phyloP scores from a whole-genome alignment of 2,113 vertebrate species.

The Geococcyx californianus region DNA sequence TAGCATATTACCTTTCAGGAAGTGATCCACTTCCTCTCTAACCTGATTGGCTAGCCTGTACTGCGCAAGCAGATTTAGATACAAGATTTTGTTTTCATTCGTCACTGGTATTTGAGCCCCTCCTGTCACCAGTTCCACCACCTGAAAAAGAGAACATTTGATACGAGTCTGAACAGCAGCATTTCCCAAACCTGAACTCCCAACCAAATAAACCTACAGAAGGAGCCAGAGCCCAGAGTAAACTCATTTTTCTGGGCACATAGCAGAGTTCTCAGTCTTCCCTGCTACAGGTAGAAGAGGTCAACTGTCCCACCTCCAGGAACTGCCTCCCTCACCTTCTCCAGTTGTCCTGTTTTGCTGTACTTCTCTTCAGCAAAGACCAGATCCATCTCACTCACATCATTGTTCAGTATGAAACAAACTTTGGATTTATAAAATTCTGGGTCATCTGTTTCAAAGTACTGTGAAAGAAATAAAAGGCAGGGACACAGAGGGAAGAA shows the following conservation, averaged over 20 bases:
- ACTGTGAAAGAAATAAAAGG: constrained; percentile 76
- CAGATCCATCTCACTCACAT: constrained; percentile 97
- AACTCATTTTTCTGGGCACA: not conserved
- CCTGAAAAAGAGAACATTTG: constrained; percentile 72
- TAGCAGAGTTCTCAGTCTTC: not conserved
- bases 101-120: constrained; percentile 91
- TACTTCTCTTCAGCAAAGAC: constrained; percentile 99
- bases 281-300: not conserved
- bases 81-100: constrained; percentile 97
- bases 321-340: constrained; percentile 85
- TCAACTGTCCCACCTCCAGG: not conserved
- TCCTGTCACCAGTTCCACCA: constrained; percentile 93
- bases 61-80: constrained; percentile 94
- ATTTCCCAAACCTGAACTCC: not conserved
- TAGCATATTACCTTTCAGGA: constrained; percentile 88
- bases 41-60: constrained; percentile 94
- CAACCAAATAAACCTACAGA: not conserved
- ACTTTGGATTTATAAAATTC: constrained; percentile 99
- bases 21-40: constrained; percentile 96
- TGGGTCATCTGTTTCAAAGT: constrained; percentile 97
- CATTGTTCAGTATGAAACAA: constrained; percentile 97
- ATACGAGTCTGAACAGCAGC: not conserved
- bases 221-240: not conserved
- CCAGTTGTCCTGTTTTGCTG: constrained; percentile 91
- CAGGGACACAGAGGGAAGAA: not conserved